These are phyloP conservation scores for Eulacestoma nigropectus DNA, from an alignment of 2,113 vertebrate genomes.

Conservation along the genomic window DNA sequence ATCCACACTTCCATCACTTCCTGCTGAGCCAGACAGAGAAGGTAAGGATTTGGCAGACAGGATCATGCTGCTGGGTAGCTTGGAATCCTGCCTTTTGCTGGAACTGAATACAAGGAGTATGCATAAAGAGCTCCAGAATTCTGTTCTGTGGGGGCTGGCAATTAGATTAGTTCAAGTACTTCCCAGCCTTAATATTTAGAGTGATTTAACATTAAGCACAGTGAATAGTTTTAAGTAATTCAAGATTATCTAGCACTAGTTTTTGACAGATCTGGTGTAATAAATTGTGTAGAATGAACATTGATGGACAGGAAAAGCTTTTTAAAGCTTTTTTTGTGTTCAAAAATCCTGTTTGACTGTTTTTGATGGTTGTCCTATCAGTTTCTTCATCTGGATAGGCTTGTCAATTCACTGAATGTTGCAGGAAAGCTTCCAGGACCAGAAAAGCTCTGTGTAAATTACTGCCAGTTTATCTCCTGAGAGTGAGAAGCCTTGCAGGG, in stretches of 20 bases:
- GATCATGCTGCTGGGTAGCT: neutral
- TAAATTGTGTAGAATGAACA: neutral
- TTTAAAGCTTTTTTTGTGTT: neutral
- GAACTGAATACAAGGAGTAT: neutral
- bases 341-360: neutral
- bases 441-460: neutral
- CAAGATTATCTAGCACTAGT: neutral
- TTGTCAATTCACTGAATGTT: neutral
- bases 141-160: neutral
- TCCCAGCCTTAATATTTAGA: neutral
- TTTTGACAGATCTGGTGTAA: neutral
- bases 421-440: neutral
- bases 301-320: neutral
- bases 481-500: neutral
- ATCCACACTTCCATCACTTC: constrained; percentile 97
- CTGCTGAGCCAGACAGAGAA: constrained; percentile 97
- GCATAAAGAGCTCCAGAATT: neutral
- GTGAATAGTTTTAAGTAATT: neutral
- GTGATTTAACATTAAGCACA: neutral
- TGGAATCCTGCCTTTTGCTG: neutral
- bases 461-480: neutral
- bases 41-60: constrained; percentile 74
- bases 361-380: neutral
- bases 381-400: neutral
- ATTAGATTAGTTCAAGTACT: neutral